A percentile compares a stretch with the other conserved stretches of the same genome.
phyloP scores from a whole-genome alignment of 2,797 vertebrate species.

The Aotus griseimembra region DNA sequence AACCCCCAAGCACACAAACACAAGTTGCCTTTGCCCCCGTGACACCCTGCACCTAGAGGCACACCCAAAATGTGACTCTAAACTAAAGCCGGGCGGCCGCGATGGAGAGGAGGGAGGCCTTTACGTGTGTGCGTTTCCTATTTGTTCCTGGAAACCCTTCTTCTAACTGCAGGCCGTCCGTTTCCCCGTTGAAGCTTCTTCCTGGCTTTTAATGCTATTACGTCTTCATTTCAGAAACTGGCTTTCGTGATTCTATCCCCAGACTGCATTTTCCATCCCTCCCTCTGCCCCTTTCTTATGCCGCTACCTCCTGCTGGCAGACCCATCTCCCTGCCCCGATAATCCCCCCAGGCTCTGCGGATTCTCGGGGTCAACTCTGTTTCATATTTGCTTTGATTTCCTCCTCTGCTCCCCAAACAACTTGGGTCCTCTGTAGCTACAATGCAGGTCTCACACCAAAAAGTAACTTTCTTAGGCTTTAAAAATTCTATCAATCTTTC shows the following conservation, averaged over 20 bases:
- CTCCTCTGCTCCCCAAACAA: conserved; percentile 54
- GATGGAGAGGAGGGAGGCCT: too few species aligned
- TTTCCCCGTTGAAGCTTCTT: conserved; percentile 50
- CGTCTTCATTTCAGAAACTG: conserved; percentile 71
- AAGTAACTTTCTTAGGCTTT: background rate
- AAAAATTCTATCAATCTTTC: background rate
- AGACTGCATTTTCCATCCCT: conserved; percentile 71
- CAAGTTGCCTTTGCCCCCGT: rapidly evolving
- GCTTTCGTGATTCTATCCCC: conserved; percentile 67
- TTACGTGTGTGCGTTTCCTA: background rate
- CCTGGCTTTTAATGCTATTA: conserved; percentile 62
- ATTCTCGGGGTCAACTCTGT: conserved; percentile 63
- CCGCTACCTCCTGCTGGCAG: conserved; percentile 56
- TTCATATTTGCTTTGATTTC: conserved; percentile 54
- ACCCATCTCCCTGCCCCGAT: conserved; percentile 42
- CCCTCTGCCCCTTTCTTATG: conserved; percentile 57
- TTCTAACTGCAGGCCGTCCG: background rate
- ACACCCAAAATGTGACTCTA: background rate
- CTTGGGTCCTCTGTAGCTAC: conserved; percentile 34
- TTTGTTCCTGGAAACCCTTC: background rate
- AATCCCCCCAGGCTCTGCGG: conserved; percentile 74
- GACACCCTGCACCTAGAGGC: background rate
- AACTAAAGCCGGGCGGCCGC: background rate
- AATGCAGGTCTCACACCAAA: conserved; percentile 47
- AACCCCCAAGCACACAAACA: too few species aligned